A percentile compares a stretch with the other conserved stretches of the same genome.
Conservation (phyloP, 2,113 vertebrate genomes). For the Eclectus roratus region DNA sequence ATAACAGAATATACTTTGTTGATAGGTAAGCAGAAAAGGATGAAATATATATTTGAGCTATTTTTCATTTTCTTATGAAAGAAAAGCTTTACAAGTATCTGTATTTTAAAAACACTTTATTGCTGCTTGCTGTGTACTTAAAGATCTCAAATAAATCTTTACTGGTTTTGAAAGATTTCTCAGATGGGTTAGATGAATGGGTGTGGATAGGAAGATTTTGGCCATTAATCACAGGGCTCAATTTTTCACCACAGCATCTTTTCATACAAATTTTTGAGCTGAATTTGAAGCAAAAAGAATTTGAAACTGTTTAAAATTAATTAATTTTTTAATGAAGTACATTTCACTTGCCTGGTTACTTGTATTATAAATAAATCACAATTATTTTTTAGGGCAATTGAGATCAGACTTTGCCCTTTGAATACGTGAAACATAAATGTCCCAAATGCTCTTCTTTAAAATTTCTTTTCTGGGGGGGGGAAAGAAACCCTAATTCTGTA, state of each 20-base stretch:
- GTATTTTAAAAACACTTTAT: not conserved
- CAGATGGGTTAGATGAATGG: not conserved
- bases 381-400: not conserved
- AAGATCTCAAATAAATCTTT: constrained; percentile 1
- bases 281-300: constrained; percentile 14
- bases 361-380: not conserved
- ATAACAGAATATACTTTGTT: not conserved
- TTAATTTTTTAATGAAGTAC: constrained; percentile 14
- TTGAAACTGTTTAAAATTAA: not conserved
- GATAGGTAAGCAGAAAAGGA: not conserved
- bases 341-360: not conserved
- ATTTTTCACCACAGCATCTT: constrained; percentile 35
- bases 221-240: not conserved
- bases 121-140: not conserved
- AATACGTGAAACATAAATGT: not conserved
- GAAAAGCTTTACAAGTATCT: not conserved
- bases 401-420: not conserved
- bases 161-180: not conserved
- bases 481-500: not conserved
- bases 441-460: not conserved
- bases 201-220: not conserved
- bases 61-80: constrained; percentile 7
- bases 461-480: not conserved
- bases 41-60: not conserved
- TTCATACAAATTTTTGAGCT: not conserved